Base-by-base conservation (phyloP, 2,113 vertebrate genomes). In the Xiphophorus maculatus region DNA sequence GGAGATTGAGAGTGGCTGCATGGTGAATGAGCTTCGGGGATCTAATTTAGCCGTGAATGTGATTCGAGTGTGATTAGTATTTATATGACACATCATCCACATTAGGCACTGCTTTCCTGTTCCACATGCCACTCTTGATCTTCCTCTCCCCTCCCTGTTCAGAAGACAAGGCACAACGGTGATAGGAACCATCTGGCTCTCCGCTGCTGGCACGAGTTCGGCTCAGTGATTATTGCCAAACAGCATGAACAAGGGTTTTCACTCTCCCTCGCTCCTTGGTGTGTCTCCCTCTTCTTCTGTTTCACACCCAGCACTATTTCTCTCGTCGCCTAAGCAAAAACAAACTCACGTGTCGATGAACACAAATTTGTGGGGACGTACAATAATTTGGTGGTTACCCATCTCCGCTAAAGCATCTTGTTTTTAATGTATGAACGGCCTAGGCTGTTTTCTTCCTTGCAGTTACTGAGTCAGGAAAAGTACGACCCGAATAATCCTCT, bases 101-200 rank as follows among this genome's bases (percentile, higher is more conserved):
- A 88, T 89, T 85, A 88, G 84, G 85, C 89, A 74, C 79, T 35
- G 83, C 78, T 84, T 83, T 72, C 69, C 80, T 82, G 83, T 87
- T 86, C 88, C 90, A 83, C 88, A 84, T 76, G 84, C 88, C 89
- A 89, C 85, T 89, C 85, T 81, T 86, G 85, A 86, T 88, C 83
- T 85, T 66, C 73, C 79, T 88, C 86, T 85, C 86, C 73, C 87
- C 83, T 81, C 84, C 81, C 86, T 8, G 54, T 87, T 90, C 88
- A 86, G 87, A 88, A 92, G 89, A 89, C 85, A 84, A 68, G 67
- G 86, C 87, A 80, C 79, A 69, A 79, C 68, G 71, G 73, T 85
- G 90, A 93, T 83, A 90, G 87, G 84, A 77, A 90, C 92, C 92
- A 93, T 93, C 91, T 93, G 92, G 90, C 88, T 63, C 86, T 81